These are phyloP conservation scores for Graptemys geographica DNA, from an alignment of 2,797 vertebrate species.

Conservation along the genomic window DNA sequence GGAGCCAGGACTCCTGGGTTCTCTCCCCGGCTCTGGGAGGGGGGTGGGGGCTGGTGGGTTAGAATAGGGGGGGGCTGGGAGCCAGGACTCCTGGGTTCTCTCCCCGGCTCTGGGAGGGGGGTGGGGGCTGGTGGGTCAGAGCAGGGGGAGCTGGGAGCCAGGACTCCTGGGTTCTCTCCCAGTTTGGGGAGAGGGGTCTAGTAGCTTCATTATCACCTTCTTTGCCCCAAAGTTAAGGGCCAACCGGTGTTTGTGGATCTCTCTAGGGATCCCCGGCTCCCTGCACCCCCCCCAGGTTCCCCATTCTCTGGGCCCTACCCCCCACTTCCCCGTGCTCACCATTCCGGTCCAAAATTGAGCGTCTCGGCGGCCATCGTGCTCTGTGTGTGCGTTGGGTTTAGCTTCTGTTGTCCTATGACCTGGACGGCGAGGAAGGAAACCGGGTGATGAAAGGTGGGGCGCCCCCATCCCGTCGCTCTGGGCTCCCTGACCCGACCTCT, in stretches of 20 bases:
- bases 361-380: constrained; percentile 96
- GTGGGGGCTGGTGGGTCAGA: no score
- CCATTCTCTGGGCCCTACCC: no score
- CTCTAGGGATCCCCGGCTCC: neutral
- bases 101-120: no score
- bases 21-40: neutral
- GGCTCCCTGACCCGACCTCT: rapidly evolving
- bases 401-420: constrained; percentile 64
- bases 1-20: neutral
- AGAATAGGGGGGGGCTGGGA: neutral
- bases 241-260: neutral
- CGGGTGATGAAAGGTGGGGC: neutral
- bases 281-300: no score
- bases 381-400: constrained; percentile 37
- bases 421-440: neutral
- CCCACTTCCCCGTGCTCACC: constrained; percentile 74
- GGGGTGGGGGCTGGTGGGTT: neutral
- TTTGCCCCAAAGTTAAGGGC: neutral
- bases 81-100: neutral
- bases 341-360: constrained; percentile 97
- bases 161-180: neutral
- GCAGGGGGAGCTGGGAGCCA: neutral
- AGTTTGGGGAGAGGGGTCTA: no score
- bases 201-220: neutral
- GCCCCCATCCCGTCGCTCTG: rapidly evolving